A percentile compares a stretch with the other conserved stretches of the same genome.
Evolutionary conservation across 2,888 invertebrate genomes (phyloP).

Genomic region (Hirtodrosophila alboralis): DNA sequence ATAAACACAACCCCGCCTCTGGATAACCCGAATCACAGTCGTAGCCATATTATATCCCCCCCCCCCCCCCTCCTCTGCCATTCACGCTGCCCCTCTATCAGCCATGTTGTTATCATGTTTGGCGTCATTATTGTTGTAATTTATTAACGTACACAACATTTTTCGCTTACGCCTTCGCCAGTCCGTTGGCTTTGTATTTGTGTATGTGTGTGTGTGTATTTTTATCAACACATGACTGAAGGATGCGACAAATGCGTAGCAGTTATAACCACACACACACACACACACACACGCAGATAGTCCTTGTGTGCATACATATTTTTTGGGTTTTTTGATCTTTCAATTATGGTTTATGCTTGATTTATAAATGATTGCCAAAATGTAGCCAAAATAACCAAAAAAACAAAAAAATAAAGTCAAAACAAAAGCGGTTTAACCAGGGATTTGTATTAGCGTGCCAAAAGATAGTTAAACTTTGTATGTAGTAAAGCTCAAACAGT

Average conservation of each 20-base stretch:
- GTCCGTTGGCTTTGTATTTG: slow-evolving; percentile 4
- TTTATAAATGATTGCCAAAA: slow-evolving; percentile 69
- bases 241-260: slow-evolving; percentile 66
- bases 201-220: slow-evolving; percentile 23
- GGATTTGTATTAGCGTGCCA: slow-evolving; percentile 10
- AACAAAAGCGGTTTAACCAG: slow-evolving; percentile 16
- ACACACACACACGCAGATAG: slow-evolving; percentile 1
- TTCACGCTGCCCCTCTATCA: slow-evolving; percentile 46
- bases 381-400: too few species aligned
- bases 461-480: too few species aligned
- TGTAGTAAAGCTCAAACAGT: neutral
- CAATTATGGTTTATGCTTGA: slow-evolving; percentile 75
- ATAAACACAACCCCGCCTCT: too few species aligned
- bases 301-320: slow-evolving; percentile 17
- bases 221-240: slow-evolving; percentile 59
- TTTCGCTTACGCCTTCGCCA: slow-evolving; percentile 67
- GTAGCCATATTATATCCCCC: slow-evolving; percentile 18
- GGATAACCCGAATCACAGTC: slow-evolving; percentile 32
- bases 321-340: slow-evolving; percentile 66
- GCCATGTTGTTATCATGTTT: slow-evolving; percentile 75
- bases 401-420: too few species aligned
- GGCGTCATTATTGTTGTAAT: slow-evolving; percentile 79
- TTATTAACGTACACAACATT: slow-evolving; percentile 75
- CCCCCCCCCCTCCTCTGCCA: slow-evolving; percentile 8
- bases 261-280: slow-evolving; percentile 13